A percentile compares a stretch with the other conserved stretches of the same genome.
These are phyloP conservation scores for Grapholita molesta DNA, from an alignment of 1,140 invertebrate species.

Conservation along the genomic window DNA sequence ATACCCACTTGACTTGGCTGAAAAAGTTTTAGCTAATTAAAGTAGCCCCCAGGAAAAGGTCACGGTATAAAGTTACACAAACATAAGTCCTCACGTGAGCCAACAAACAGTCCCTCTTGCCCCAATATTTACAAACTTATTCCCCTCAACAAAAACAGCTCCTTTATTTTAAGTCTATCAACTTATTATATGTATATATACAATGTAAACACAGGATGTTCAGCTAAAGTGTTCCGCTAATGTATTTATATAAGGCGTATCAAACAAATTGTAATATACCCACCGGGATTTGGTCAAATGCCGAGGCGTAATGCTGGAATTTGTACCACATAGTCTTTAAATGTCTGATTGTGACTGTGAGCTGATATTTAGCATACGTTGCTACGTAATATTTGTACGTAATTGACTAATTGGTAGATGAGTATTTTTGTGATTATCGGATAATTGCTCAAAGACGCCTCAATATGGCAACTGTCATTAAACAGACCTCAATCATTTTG, in stretches of 20 bases:
- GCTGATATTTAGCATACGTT: too few relatives aligned
- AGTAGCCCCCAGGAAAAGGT: neutral
- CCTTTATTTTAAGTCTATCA: neutral
- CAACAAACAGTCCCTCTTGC: neutral
- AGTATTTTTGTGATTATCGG: too few relatives aligned
- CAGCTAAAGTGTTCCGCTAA: neutral
- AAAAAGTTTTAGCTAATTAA: neutral
- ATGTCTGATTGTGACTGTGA: too few relatives aligned
- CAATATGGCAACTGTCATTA: too few relatives aligned
- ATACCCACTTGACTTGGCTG: neutral
- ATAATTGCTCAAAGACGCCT: too few relatives aligned
- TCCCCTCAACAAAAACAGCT: neutral
- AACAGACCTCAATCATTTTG: too few relatives aligned
- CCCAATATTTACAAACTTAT: neutral
- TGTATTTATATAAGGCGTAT: neutral
- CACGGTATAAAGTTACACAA: constrained; percentile 2
- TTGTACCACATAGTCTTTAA: too few relatives aligned
- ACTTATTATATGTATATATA: neutral
- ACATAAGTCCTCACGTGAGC: neutral
- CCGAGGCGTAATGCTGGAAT: too few relatives aligned
- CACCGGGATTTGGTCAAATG: too few relatives aligned
- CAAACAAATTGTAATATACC: too few relatives aligned
- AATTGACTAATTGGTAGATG: too few relatives aligned
- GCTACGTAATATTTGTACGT: too few relatives aligned
- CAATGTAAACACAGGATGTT: neutral